phyloP scores from a whole-genome alignment of 2,797 vertebrate genomes.

The Sebastes ruberrimus region DNA sequence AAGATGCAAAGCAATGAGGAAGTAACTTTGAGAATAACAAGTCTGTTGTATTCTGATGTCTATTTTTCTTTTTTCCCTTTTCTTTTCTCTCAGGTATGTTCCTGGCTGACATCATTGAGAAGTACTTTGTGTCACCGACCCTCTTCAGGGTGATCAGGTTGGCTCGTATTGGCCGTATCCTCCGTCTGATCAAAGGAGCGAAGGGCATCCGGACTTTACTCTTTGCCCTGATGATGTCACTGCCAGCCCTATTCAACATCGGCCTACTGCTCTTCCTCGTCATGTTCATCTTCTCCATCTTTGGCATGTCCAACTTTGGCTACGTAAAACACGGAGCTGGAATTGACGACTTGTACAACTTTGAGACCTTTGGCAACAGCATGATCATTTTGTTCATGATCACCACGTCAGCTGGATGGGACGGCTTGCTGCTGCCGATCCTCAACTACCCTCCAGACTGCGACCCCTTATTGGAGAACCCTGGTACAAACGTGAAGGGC shows the following conservation, averaged over 20 bases:
- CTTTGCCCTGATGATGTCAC: slow-evolving; percentile 99
- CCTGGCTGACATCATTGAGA: slow-evolving; percentile 97
- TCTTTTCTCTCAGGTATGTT: slow-evolving; percentile 90
- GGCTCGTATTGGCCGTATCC: slow-evolving; percentile 97
- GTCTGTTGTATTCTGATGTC: slow-evolving; percentile 4
- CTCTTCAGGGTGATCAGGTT: slow-evolving; percentile 98
- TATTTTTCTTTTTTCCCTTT: background rate
- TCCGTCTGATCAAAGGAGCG: slow-evolving; percentile 97
- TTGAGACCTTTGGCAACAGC: slow-evolving; percentile 99
- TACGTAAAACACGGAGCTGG: slow-evolving; percentile 97
- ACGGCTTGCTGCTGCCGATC: slow-evolving; percentile 95
- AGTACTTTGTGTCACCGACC: slow-evolving; percentile 98
- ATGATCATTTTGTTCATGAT: slow-evolving; percentile 99
- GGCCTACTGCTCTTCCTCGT: slow-evolving; percentile 97
- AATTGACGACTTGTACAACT: slow-evolving; percentile 99
- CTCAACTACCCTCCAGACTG: slow-evolving; percentile 98
- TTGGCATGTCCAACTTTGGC: slow-evolving; percentile 99
- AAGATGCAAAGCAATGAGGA: background rate
- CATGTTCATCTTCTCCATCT: slow-evolving; percentile 99
- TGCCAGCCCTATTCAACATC: slow-evolving; percentile 99
- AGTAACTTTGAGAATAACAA: background rate
- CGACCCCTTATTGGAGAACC: slow-evolving; percentile 90
- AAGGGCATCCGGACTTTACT: slow-evolving; percentile 98
- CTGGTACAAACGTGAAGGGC: slow-evolving; percentile 93
- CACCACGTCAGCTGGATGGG: slow-evolving; percentile 98